These are phyloP conservation scores for Semnornis frantzii DNA, from an alignment of 2,113 vertebrate genomes.

Conservation along the genomic window DNA sequence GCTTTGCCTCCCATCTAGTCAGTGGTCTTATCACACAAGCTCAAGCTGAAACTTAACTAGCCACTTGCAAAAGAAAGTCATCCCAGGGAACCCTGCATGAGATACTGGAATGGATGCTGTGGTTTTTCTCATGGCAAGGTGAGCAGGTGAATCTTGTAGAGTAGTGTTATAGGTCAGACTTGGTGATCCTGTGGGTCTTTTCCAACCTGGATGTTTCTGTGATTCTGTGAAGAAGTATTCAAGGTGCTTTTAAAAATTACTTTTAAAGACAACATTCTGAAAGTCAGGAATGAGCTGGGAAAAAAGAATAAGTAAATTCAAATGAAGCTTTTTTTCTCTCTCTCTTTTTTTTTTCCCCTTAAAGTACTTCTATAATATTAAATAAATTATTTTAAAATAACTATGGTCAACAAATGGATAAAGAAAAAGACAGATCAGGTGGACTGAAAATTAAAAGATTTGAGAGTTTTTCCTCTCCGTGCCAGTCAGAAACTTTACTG, in stretches of 20 bases:
- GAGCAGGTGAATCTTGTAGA: too few species aligned
- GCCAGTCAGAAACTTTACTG: not conserved
- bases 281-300: not conserved
- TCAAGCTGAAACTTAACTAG: not conserved
- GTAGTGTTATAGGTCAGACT: too few species aligned
- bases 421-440: conserved; percentile 1
- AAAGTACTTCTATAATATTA: conserved; percentile 54
- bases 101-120: not conserved
- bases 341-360: not conserved
- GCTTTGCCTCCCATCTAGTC: not conserved
- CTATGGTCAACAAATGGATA: not conserved
- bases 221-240: not conserved
- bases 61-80: not conserved
- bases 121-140: not conserved
- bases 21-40: not conserved
- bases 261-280: not conserved
- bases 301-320: conserved; percentile 42
- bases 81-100: not conserved
- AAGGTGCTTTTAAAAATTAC: not conserved
- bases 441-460: conserved; percentile 40
- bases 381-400: conserved; percentile 56
- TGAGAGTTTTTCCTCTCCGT: not conserved
- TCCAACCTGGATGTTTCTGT: too few species aligned
- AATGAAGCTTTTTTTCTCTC: not conserved
- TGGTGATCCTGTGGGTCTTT: too few species aligned